A percentile compares a stretch with the other conserved stretches of the same genome.
These are phyloP conservation scores for Didymodactylos carnosus DNA, from an alignment of 2,888 invertebrate species.

Conservation along the genomic window DNA sequence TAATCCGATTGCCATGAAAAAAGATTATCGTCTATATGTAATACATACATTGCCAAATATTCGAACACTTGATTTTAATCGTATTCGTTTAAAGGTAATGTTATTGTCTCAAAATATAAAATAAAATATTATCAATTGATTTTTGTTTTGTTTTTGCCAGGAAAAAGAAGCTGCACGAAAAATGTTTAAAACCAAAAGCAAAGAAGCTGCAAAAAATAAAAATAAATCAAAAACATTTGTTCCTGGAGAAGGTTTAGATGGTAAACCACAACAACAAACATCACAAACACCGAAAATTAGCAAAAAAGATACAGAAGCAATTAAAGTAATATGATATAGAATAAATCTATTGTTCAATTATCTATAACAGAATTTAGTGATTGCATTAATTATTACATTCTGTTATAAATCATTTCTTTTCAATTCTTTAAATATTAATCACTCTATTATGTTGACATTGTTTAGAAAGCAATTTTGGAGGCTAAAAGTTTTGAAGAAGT, in stretches of 20 bases:
- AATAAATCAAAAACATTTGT: constrained; percentile 7
- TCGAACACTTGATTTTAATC: constrained; percentile 74
- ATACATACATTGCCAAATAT: constrained; percentile 58
- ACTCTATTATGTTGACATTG: not conserved
- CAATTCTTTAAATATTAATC: not conserved
- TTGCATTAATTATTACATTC: no score
- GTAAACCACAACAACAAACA: not conserved
- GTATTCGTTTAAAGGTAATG: constrained; percentile 54
- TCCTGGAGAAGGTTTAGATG: constrained; percentile 9
- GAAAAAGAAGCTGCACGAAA: constrained; percentile 26
- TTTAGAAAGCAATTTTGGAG: constrained; percentile 10
- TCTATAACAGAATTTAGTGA: no score
- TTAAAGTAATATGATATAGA: no score
- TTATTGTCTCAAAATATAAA: no score
- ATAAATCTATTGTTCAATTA: no score
- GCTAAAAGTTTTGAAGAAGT: constrained; percentile 13
- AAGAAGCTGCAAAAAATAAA: constrained; percentile 1
- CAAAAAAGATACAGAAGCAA: constrained; percentile 12
- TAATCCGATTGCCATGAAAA: constrained; percentile 83
- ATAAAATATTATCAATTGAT: not conserved
- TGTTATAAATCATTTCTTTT: not conserved
- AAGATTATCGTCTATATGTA: constrained; percentile 52
- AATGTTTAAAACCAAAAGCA: not conserved
- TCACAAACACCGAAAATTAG: constrained; percentile 2
- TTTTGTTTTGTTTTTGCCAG: constrained; percentile 15